Conservation (phyloP, 2,797 vertebrate species). For the Mormyrus proboscirostris region DNA sequence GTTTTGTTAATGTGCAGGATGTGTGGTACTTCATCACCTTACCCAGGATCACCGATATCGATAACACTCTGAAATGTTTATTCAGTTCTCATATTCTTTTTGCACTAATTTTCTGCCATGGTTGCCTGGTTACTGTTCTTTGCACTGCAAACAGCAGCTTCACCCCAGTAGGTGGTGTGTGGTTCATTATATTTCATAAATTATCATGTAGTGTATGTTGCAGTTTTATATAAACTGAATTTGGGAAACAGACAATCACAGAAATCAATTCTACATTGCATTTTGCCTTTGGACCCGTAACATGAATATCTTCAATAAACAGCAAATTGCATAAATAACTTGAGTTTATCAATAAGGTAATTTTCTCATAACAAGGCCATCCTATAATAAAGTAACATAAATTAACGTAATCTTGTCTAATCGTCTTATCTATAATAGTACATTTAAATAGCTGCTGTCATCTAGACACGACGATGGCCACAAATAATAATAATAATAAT, state of each 20-base stretch:
- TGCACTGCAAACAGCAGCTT: background rate
- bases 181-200: background rate
- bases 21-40: background rate
- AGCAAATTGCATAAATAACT: background rate
- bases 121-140: slow-evolving; percentile 12
- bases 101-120: background rate
- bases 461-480: background rate
- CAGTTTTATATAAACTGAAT: background rate
- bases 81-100: background rate
- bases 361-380: background rate
- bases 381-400: background rate
- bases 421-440: background rate
- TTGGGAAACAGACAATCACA: background rate
- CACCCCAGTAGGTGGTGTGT: background rate
- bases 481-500: background rate
- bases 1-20: background rate
- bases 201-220: background rate
- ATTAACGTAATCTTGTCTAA: background rate
- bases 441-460: background rate
- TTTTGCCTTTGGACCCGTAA: slow-evolving; percentile 4
- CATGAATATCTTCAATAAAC: slow-evolving; percentile 3
- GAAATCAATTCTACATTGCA: background rate
- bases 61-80: background rate
- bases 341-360: background rate
- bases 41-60: background rate